These are phyloP conservation scores for Porites cylindrica DNA, from an alignment of 92 coral and sea anemone genomes.

Conservation along the genomic window DNA sequence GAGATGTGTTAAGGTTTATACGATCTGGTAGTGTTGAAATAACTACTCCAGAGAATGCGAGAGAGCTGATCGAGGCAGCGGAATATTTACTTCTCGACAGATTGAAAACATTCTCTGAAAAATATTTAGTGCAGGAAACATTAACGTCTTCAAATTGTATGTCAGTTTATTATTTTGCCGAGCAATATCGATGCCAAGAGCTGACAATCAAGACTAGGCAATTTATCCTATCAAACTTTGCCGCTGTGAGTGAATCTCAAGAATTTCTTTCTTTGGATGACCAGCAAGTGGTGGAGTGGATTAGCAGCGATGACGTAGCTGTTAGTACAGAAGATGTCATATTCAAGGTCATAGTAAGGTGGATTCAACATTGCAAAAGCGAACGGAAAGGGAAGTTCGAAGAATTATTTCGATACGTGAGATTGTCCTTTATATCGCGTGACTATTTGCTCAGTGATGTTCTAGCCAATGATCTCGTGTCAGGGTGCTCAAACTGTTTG, in stretches of 20 bases:
- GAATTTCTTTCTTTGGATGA: background rate
- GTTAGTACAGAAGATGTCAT: too few species aligned
- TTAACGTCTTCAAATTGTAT: background rate
- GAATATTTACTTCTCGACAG: background rate
- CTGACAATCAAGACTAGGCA: background rate
- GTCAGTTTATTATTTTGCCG: background rate
- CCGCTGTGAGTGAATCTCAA: background rate
- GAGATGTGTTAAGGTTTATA: background rate
- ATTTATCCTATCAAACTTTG: slow-evolving; percentile 1
- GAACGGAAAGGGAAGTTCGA: background rate
- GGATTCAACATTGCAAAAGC: background rate
- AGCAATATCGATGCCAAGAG: background rate
- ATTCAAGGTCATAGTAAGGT: too few species aligned
- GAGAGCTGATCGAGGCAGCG: background rate
- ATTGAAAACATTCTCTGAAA: background rate
- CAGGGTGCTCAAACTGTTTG: background rate
- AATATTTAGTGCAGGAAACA: background rate
- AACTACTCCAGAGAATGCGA: background rate
- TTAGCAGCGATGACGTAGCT: too few species aligned
- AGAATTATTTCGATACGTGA: background rate
- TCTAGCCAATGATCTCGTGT: too few species aligned
- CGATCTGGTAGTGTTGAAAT: background rate
- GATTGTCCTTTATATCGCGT: too few species aligned
- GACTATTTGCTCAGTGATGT: too few species aligned
- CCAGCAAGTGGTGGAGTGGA: too few species aligned